phyloP scores from a whole-genome alignment of 2,888 invertebrate species.

The Ethmia dodecea region DNA sequence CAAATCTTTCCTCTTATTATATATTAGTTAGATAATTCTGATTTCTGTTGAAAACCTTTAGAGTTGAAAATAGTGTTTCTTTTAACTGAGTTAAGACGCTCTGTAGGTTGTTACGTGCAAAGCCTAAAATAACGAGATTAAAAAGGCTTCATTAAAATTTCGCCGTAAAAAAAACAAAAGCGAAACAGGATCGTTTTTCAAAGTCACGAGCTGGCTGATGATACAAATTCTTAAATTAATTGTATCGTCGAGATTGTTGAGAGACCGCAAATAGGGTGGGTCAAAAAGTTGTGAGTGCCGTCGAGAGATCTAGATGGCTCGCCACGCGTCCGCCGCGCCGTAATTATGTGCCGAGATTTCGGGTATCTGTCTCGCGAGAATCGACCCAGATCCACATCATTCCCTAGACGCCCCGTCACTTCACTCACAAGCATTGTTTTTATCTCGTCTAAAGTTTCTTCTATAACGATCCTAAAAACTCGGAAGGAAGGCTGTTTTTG shows the following conservation, averaged over 20 bases:
- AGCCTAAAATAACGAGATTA: too few species aligned
- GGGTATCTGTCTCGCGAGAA: conserved; percentile 33
- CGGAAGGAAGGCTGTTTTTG: too few species aligned
- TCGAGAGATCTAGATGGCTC: conserved; percentile 36
- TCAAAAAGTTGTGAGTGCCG: conserved; percentile 45
- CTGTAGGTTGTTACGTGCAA: too few species aligned
- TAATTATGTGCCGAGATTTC: conserved; percentile 57
- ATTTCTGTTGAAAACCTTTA: too few species aligned
- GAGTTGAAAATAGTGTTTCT: too few species aligned
- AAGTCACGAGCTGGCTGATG: conserved; percentile 13
- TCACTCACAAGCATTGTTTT: conserved; percentile 30
- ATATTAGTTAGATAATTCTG: too few species aligned
- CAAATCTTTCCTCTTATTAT: too few species aligned
- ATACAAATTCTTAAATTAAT: conserved; percentile 16
- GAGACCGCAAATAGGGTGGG: conserved; percentile 28
- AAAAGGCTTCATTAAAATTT: neutral
- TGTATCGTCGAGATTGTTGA: conserved; percentile 16
- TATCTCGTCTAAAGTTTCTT: conserved; percentile 28
- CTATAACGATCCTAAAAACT: neutral
- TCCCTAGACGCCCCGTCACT: conserved; percentile 29
- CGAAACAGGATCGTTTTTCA: conserved; percentile 3
- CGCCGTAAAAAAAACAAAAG: neutral
- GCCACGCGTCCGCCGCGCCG: conserved; percentile 33
- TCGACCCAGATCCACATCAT: conserved; percentile 55
- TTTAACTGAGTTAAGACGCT: too few species aligned